These are phyloP conservation scores for Drosophila nigrodunni DNA, from an alignment of 1,140 invertebrate species.

Conservation along the genomic window DNA sequence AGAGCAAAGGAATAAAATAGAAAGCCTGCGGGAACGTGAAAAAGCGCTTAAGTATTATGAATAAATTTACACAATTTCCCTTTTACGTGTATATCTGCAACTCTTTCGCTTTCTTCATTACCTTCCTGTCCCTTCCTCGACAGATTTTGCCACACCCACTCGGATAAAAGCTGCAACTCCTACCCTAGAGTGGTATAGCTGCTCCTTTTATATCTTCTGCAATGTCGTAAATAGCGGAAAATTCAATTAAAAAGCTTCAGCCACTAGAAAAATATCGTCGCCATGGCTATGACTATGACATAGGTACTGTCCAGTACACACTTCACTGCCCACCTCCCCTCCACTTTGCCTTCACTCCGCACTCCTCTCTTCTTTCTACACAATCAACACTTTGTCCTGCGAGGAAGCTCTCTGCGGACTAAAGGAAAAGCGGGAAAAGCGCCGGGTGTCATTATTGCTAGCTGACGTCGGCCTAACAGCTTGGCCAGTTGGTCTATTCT, in stretches of 20 bases:
- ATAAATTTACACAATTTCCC: constrained; percentile 65
- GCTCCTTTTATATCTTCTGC: constrained; percentile 29
- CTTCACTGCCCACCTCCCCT: not conserved
- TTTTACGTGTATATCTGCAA: constrained; percentile 51
- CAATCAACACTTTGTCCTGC: not conserved
- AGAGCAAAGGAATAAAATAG: constrained; percentile 11
- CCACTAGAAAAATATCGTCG: constrained; percentile 82
- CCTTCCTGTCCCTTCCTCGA: constrained; percentile 25
- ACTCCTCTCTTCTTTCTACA: not conserved
- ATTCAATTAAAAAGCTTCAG: constrained; percentile 82
- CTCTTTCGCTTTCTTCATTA: constrained; percentile 49
- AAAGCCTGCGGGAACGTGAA: constrained; percentile 3
- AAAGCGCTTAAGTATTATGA: constrained; percentile 58
- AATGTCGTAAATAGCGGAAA: constrained; percentile 76
- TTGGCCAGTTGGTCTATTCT: constrained; percentile 17
- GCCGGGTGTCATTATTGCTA: constrained; percentile 57
- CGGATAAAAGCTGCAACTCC: not conserved
- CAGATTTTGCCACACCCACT: constrained; percentile 53
- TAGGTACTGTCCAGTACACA: constrained; percentile 59
- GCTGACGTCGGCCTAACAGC: constrained; percentile 61
- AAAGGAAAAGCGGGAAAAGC: constrained; percentile 3
- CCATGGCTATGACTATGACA: constrained; percentile 78
- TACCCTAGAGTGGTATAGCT: constrained; percentile 2
- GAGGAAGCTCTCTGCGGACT: constrained; percentile 44
- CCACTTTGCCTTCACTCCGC: not conserved